Base-by-base conservation (phyloP, 1,140 invertebrate genomes). In the Caenorhabditis latens region DNA sequence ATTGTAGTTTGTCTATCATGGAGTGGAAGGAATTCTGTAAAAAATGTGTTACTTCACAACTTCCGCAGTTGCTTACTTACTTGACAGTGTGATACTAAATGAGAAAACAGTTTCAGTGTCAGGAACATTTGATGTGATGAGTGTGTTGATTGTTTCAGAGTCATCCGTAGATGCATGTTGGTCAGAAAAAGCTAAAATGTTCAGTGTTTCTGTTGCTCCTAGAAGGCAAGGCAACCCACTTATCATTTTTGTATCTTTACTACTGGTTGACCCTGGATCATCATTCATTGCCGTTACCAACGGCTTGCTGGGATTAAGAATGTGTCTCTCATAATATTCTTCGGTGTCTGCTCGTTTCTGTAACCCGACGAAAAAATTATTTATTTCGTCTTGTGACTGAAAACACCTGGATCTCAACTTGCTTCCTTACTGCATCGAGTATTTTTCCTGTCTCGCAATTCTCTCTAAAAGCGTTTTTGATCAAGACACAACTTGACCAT, bases 301-400 rank as follows among this genome's bases (percentile, higher is more conserved):
- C 4, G 88, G 88, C 48, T 89, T 89, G 50, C 65, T 82, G 1
- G 83, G 61, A 46, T 84, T 87, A 11, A 89, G 40, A 21, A 89
- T 85, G 9, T 89, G 50, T 42, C 84, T 61, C 42, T 88, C 83
- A 50, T 84, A 89, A 83, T 85, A 67, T 84, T 87, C 85, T 32
- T 87, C 88, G 13, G 88, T 89, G 46, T 89, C 88, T 21, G 88
- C 88, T 57, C 88, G 24, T 87, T 89, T 89, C 88, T 89, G 63
- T 14, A 88, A 87, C 4, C 8, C 13, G 7, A 58, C 42, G 43
- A 21, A 19, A 14, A 42, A 7, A 48, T 63, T 55, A 63, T 79
- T 48, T 82, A 40, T 14, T 53, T 16, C 16, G 4, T 67, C 42
- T 57, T 53, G 11, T 86, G 32, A 57, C 19, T 4, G 14, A 46